Percentiles rank a stretch among this genome's conserved stretches.
Evolutionary conservation across 35 echinoderm and acorn worm species (phyloP).

Genomic region (Antedon bifida): DNA sequence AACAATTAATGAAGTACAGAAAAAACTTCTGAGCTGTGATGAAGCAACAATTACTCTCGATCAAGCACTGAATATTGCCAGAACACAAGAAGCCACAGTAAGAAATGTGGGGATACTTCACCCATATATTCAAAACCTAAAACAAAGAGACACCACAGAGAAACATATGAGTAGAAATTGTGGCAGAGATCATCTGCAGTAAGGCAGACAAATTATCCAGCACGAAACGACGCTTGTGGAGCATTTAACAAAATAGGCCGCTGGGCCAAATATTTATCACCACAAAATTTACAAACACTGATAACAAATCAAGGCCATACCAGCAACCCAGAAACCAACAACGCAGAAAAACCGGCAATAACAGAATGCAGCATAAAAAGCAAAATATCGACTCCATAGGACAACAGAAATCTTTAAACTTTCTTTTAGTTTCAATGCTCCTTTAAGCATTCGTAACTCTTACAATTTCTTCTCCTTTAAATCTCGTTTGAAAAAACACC

Average conservation of each 20-base stretch:
- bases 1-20: background rate
- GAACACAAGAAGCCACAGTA: background rate
- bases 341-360: background rate
- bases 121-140: background rate
- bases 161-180: slow-evolving; percentile 14
- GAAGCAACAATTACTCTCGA: background rate
- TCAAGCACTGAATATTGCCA: background rate
- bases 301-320: background rate
- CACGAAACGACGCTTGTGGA: too few species aligned
- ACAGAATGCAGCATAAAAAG: background rate
- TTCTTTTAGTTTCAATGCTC: too few species aligned
- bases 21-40: background rate
- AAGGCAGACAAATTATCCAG: slow-evolving; percentile 7
- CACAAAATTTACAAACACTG: background rate
- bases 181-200: slow-evolving; percentile 13
- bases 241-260: background rate
- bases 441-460: too few species aligned
- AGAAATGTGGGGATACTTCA: background rate
- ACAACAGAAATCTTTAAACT: too few species aligned
- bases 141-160: too few species aligned
- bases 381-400: background rate
- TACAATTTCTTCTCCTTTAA: too few species aligned
- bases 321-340: background rate
- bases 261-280: background rate
- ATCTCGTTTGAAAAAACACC: too few species aligned